Percentiles rank a stretch among this genome's conserved stretches.
phyloP scores from a whole-genome alignment of 1,140 invertebrate genomes.

The Trachymyrmex septentrionalis region DNA sequence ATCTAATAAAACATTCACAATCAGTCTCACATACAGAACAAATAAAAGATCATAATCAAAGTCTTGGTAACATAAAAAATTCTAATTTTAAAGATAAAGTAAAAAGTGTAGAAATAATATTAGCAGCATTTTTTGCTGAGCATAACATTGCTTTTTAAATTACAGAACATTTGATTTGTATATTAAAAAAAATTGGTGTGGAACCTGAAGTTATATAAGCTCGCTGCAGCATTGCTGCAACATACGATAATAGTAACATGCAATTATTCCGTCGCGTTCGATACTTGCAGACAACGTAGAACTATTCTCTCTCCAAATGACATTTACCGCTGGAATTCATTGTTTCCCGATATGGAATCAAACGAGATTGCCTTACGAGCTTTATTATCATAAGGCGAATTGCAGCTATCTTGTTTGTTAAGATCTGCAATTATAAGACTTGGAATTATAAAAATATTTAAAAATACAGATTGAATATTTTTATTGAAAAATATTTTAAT shows the following conservation, averaged over 20 bases:
- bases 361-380: conserved; percentile 6
- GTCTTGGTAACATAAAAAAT: too few relatives aligned
- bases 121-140: too few relatives aligned
- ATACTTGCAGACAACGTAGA: conserved; percentile 11
- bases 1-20: too few relatives aligned
- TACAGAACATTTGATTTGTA: too few relatives aligned
- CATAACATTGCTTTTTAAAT: too few relatives aligned
- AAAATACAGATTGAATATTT: neutral
- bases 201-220: too few relatives aligned
- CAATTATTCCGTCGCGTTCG: conserved; percentile 40
- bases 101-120: too few relatives aligned
- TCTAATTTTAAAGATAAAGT: too few relatives aligned
- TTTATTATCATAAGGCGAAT: neutral
- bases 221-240: neutral
- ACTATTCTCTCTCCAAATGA: conserved; percentile 37
- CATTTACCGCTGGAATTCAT: conserved; percentile 60
- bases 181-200: too few relatives aligned
- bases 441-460: neutral
- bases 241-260: conserved; percentile 31
- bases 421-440: too few relatives aligned
- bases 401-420: neutral
- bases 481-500: neutral
- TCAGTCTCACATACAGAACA: too few relatives aligned
- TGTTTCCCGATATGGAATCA: conserved; percentile 53
- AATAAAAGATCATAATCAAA: too few relatives aligned